Evolutionary conservation across 2,888 invertebrate species (phyloP).

Genomic region (Pheosia tremula): DNA sequence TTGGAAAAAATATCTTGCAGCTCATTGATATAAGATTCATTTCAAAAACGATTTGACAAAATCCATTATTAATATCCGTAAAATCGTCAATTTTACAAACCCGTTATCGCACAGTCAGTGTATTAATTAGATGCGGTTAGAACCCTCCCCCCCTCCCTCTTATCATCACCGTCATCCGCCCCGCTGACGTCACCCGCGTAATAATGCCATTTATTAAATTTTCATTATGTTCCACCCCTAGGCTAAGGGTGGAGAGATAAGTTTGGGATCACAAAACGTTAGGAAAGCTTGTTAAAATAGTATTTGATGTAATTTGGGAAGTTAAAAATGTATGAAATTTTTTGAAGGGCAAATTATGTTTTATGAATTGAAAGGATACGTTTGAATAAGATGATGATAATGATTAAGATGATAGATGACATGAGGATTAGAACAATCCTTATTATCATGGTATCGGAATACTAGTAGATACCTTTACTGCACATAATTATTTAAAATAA

Average conservation of each 20-base stretch:
- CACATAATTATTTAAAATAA: no score
- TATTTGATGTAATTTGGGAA: not conserved
- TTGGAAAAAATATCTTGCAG: no score
- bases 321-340: not conserved
- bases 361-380: no score
- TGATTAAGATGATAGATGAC: no score
- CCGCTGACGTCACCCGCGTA: slow-evolving; percentile 12
- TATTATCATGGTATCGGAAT: no score
- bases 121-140: slow-evolving; percentile 42
- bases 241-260: slow-evolving; percentile 11
- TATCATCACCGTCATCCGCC: not conserved
- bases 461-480: no score
- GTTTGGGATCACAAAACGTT: slow-evolving; percentile 9
- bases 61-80: no score
- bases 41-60: no score
- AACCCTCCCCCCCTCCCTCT: slow-evolving; percentile 2
- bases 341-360: not conserved
- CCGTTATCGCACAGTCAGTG: slow-evolving; percentile 23
- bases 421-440: no score
- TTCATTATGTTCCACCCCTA: slow-evolving; percentile 29
- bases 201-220: slow-evolving; percentile 44
- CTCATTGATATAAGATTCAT: no score
- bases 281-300: not conserved
- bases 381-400: no score
- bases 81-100: slow-evolving; percentile 11